Base-by-base conservation (phyloP, 2,888 invertebrate species). In the Troilus luridus region DNA sequence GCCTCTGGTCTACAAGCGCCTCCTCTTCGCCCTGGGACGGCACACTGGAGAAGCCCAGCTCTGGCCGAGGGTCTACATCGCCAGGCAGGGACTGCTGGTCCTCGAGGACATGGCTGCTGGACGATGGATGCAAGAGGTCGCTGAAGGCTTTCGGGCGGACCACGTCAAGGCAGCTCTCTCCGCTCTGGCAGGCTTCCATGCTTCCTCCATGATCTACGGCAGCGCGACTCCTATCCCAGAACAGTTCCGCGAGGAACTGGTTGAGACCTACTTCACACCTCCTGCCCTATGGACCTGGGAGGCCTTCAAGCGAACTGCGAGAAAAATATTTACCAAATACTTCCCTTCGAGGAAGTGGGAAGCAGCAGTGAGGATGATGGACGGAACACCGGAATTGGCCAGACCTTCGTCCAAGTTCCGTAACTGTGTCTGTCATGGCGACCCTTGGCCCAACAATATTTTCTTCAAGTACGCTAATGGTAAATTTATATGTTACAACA, bases 381-480 rank as follows among this genome's bases (percentile, higher is more conserved):
- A 89, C 27, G 59, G n/a, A 14, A 64, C 72, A 3, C 88, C 81
- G 19, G n/a, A 58, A 10, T n/a, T 88, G 27, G 91, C 56, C 0
- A 56, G 56, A 11, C 56, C 89, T 12, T 91, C 91, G 5, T 19
- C 24, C 14, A 81, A 88, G 27, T 91, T 85, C 59, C 67, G 91
- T 27, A 91, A 91, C 56, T 91, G 91, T 56, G 54, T 91, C 24
- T 91, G 91, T 77, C 92, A 92, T 88, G 91, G 91, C 0, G 92
- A 92, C 58, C 92, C 89, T 17, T 92, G 92, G 92, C 88, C 59
- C 0, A 92, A 91, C 41, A 92, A 92, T 77, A 89, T 92, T 21
- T 91, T 92, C 41, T 92, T 92, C 88, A 90, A 91, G 14, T 92
- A 91, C 88, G 24, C 19, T 17, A 58, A 91, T 54, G 91, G 89